phyloP scores from a whole-genome alignment of 2,113 vertebrate genomes.

The Stigmatopora nigra region DNA sequence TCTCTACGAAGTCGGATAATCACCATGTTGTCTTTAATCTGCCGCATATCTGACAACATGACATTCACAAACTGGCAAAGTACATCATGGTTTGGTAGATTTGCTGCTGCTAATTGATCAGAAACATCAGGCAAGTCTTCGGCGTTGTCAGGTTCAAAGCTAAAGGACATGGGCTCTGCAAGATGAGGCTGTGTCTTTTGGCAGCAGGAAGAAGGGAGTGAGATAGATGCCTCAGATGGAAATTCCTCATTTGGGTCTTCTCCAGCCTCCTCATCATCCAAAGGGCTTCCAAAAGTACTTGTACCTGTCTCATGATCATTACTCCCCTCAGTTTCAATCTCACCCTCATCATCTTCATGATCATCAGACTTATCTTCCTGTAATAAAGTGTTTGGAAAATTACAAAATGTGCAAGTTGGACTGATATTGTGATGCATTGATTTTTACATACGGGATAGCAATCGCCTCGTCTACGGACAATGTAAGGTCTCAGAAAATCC shows the following conservation, averaged over 20 bases:
- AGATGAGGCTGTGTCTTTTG: slow-evolving; percentile 9
- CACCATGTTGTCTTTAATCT: slow-evolving; percentile 25
- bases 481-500: slow-evolving; percentile 29
- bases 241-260: slow-evolving; percentile 14
- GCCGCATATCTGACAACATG: slow-evolving; percentile 31
- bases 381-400: not conserved
- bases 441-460: slow-evolving; percentile 8
- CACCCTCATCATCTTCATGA: slow-evolving; percentile 16
- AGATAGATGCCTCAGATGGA: not conserved
- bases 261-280: slow-evolving; percentile 3
- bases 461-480: slow-evolving; percentile 17
- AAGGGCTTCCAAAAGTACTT: slow-evolving; percentile 12
- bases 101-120: not conserved
- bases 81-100: not conserved
- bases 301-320: slow-evolving; percentile 25
- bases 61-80: slow-evolving; percentile 27
- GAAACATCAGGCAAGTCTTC: slow-evolving; percentile 1
- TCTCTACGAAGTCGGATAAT: slow-evolving; percentile 35
- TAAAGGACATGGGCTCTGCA: slow-evolving; percentile 12
- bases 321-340: slow-evolving; percentile 25
- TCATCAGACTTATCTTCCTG: slow-evolving; percentile 29
- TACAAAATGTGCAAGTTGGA: not conserved
- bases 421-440: too few relatives aligned
- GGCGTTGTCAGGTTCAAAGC: not conserved
- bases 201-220: not conserved